Evolutionary conservation across 2,797 vertebrate species (phyloP).

Genomic region (Pelodytes ibericus): DNA sequence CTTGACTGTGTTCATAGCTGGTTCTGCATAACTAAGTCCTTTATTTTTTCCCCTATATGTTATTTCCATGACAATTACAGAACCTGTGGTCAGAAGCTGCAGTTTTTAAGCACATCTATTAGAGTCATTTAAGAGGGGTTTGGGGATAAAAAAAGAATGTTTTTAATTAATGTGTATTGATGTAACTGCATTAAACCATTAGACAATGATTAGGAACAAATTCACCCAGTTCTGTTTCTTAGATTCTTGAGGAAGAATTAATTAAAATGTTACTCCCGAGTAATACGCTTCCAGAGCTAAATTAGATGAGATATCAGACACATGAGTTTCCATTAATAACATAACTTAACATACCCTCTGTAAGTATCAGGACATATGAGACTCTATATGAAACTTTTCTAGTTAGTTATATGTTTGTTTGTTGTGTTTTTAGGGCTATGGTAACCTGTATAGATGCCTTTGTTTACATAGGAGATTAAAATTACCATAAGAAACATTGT

Average conservation of each 20-base stretch:
- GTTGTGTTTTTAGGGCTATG: too few species aligned
- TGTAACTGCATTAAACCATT: constrained; percentile 18
- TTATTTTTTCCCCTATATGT: too few species aligned
- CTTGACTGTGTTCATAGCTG: too few species aligned
- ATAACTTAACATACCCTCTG: constrained; percentile 20
- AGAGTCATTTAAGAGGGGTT: neutral
- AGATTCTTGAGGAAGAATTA: constrained; percentile 36
- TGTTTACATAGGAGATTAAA: too few species aligned
- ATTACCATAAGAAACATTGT: too few species aligned
- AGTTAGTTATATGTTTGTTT: too few species aligned
- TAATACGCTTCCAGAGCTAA: constrained; percentile 27
- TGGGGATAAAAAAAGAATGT: constrained; percentile 1
- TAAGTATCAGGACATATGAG: too few species aligned
- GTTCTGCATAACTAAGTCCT: too few species aligned
- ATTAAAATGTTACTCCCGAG: constrained; percentile 23
- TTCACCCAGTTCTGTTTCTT: constrained; percentile 27
- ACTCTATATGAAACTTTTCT: too few species aligned
- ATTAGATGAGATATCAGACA: constrained; percentile 22
- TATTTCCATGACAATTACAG: neutral
- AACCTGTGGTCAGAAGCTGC: neutral
- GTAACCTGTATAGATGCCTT: too few species aligned
- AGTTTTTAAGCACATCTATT: too few species aligned
- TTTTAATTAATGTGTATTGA: constrained; percentile 40
- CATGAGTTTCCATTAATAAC: constrained; percentile 41
- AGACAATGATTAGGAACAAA: constrained; percentile 18